Evolutionary conservation across 2,888 invertebrate species (phyloP), one percentile per base, ranked within the genome.

Genomic region (Steinernema scapterisci): DNA sequence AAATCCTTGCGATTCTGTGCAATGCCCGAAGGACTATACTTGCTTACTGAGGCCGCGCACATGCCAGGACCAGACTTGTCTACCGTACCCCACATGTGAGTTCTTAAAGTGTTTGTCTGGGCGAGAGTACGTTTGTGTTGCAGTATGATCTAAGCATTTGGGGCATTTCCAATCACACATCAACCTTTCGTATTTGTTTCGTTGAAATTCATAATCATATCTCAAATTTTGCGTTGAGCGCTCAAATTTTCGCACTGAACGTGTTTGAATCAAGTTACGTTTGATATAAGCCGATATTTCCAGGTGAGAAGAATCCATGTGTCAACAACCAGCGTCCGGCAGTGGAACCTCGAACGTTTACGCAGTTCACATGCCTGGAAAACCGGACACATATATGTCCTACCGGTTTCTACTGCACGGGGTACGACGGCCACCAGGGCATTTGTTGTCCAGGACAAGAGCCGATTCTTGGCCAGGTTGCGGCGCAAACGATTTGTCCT

Each of bases 31-130:
- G 23, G 73, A 43, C 16, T 72, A 80, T 70, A 73, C 78, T 19
- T 84, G 84, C 51, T 74, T 84, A 19, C 75, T 84, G 43, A 73
- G 83, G 27, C 73, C 73, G 16, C 31, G 73, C 7, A 73, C 78
- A 25, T 84, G 84, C 13, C 46, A 31, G 0, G 75, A 78, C 25
- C 73, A 76, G 19, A 70, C 45, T 19, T 82, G 84, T 76, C 76
- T 82, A 0, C 83, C 84, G 0, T 80, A 82, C 0, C 84, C 84
- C 0, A 78, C 77, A 5, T 84, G 84, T 76, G 77, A 80, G 75
- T 73, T 45, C 11, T 38, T 38, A 9, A 38, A 38, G 9, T 38
- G 3, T 38, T 38, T 9, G 38, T 3, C 38, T 38, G 3, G 9
- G 9, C n/a, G n/a, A n/a, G n/a, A n/a, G n/a, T n/a, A n/a, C n/a